Evolutionary conservation across 2,888 invertebrate genomes (phyloP).

Genomic region (Dusona sp.): DNA sequence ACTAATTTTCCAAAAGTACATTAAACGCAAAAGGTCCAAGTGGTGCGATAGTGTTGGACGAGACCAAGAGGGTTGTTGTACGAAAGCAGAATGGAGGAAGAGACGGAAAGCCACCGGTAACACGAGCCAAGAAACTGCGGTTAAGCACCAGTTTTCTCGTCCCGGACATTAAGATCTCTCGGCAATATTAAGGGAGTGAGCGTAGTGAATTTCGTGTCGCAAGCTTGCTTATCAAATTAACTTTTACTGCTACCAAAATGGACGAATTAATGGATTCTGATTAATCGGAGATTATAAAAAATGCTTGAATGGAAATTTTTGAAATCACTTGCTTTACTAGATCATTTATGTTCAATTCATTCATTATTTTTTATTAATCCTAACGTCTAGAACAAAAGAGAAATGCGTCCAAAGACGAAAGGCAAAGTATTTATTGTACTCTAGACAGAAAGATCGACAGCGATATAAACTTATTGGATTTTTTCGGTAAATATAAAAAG

Average conservation of each 20-base stretch:
- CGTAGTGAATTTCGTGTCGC: constrained; percentile 11
- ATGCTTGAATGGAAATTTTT: not conserved
- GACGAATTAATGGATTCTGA: not conserved
- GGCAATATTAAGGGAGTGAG: constrained; percentile 50
- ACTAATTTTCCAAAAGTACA: constrained; percentile 80
- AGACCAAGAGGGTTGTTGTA: constrained; percentile 65
- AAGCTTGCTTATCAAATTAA: constrained; percentile 34
- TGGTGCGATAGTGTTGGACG: constrained; percentile 36
- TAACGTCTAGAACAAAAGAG: not conserved
- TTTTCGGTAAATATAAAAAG: not conserved
- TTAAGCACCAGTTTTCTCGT: constrained; percentile 37
- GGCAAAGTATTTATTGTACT: not conserved
- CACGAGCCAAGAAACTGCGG: constrained; percentile 54
- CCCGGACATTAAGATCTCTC: constrained; percentile 56
- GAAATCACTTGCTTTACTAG: not conserved
- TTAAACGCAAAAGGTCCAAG: constrained; percentile 69
- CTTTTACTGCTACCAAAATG: not conserved
- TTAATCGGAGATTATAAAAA: not conserved
- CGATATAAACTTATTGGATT: not conserved
- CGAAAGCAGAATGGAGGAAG: constrained; percentile 52
- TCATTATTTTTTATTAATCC: not conserved
- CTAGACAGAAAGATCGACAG: not conserved
- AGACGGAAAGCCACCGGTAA: constrained; percentile 41
- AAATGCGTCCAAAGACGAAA: not conserved
- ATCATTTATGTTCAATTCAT: no score